A percentile compares a stretch with the other conserved stretches of the same genome.
Conservation (phyloP, 2,113 vertebrate genomes). For the Chloropsis hardwickii region DNA sequence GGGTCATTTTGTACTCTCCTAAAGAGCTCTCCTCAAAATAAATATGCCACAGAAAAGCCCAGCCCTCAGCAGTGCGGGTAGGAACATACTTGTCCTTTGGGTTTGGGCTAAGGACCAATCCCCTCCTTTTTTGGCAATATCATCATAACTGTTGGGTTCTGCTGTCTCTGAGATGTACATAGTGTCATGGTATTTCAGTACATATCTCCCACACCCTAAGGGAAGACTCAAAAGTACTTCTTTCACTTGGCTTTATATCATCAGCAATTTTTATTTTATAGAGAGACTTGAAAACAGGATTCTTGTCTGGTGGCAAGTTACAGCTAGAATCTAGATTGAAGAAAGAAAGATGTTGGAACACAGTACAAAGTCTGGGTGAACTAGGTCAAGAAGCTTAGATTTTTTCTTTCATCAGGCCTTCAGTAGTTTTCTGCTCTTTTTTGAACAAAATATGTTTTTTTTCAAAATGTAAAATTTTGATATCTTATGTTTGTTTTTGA, state of each 20-base stretch:
- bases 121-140: background rate
- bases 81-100: background rate
- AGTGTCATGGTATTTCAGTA: background rate
- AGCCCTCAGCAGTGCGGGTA: background rate
- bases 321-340: background rate
- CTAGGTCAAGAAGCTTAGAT: background rate
- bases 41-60: background rate
- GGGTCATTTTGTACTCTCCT: background rate
- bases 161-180: background rate
- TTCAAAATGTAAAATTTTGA: background rate
- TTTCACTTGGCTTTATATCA: background rate
- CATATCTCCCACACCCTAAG: background rate
- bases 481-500: background rate
- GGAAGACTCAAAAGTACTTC: background rate
- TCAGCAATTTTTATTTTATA: background rate
- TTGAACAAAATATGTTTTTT: background rate
- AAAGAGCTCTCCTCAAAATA: background rate
- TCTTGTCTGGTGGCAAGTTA: background rate
- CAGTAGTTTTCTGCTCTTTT: background rate
- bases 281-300: background rate
- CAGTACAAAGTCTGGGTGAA: background rate
- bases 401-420: background rate
- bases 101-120: background rate
- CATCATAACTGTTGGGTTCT: background rate
- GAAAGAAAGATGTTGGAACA: background rate